A percentile compares a stretch with the other conserved stretches of the same genome.
phyloP scores from a whole-genome alignment of 1,140 invertebrate species.

The Mizuhopecten yessoensis region DNA sequence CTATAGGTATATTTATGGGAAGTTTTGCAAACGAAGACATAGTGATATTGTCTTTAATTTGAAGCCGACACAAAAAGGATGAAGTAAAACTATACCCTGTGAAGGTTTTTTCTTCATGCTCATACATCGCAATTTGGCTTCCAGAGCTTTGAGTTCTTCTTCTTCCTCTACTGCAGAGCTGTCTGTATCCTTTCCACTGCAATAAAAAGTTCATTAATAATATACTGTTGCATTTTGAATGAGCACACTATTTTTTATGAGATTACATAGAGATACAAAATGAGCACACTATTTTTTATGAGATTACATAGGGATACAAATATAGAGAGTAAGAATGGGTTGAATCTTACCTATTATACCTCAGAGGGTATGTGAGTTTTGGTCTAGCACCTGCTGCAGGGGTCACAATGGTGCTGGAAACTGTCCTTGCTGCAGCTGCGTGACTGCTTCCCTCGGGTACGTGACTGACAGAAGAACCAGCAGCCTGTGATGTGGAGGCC shows the following conservation, averaged over 20 bases:
- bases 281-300: too few species aligned
- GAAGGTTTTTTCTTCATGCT: conserved; percentile 84
- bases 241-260: too few species aligned
- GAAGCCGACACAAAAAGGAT: not conserved
- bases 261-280: too few species aligned
- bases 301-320: too few species aligned
- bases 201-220: too few species aligned
- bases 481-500: not conserved
- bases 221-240: too few species aligned
- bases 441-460: conserved; percentile 39
- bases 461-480: not conserved
- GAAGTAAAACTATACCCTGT: conserved; percentile 80
- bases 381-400: conserved; percentile 75
- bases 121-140: conserved; percentile 85
- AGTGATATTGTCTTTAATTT: too few species aligned
- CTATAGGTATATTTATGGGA: too few species aligned
- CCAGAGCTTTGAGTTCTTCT: conserved; percentile 85
- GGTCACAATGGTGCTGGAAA: conserved; percentile 56
- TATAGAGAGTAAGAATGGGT: not conserved
- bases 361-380: conserved; percentile 76
- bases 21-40: too few species aligned
- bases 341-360: conserved; percentile 74
- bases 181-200: conserved; percentile 81
- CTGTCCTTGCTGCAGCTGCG: conserved; percentile 49
- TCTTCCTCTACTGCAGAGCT: conserved; percentile 84